Evolutionary conservation across 1,140 invertebrate species (phyloP).

Genomic region (Drosophila rufa): DNA sequence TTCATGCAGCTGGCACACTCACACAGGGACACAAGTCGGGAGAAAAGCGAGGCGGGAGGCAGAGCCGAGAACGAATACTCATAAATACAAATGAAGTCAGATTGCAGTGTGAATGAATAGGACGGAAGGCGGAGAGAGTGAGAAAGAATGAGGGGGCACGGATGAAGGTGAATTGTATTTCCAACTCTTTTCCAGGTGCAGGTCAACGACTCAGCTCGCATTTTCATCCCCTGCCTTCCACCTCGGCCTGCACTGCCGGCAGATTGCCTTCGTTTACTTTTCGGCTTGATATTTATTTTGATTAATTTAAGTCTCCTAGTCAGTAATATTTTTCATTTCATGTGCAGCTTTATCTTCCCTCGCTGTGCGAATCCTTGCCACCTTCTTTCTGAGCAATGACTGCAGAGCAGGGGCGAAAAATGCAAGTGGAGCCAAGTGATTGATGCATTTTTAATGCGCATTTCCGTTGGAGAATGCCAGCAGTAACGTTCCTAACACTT

Average conservation of each 20-base stretch:
- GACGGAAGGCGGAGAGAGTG: constrained; percentile 1
- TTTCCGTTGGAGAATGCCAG: constrained; percentile 39
- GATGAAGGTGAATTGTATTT: constrained; percentile 28
- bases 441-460: constrained; percentile 84
- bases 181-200: constrained; percentile 37
- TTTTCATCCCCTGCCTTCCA: background rate
- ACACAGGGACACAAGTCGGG: constrained; percentile 20
- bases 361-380: constrained; percentile 4
- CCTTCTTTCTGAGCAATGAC: constrained; percentile 23
- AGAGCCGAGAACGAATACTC: constrained; percentile 47
- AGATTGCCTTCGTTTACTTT: constrained; percentile 37
- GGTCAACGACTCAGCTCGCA: constrained; percentile 46
- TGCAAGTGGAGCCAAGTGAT: constrained; percentile 60
- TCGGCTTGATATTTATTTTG: constrained; percentile 60
- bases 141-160: background rate
- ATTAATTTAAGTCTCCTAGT: constrained; percentile 66
- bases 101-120: constrained; percentile 51
- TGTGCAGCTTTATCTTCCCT: constrained; percentile 60
- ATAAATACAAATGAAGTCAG: constrained; percentile 75
- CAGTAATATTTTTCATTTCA: constrained; percentile 64
- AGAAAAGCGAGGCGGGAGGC: background rate
- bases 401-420: constrained; percentile 11
- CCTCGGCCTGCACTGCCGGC: background rate
- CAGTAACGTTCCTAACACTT: constrained; percentile 5
- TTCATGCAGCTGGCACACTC: constrained; percentile 60